phyloP scores from a whole-genome alignment of 2,797 vertebrate genomes.

The Valencia hispanica region DNA sequence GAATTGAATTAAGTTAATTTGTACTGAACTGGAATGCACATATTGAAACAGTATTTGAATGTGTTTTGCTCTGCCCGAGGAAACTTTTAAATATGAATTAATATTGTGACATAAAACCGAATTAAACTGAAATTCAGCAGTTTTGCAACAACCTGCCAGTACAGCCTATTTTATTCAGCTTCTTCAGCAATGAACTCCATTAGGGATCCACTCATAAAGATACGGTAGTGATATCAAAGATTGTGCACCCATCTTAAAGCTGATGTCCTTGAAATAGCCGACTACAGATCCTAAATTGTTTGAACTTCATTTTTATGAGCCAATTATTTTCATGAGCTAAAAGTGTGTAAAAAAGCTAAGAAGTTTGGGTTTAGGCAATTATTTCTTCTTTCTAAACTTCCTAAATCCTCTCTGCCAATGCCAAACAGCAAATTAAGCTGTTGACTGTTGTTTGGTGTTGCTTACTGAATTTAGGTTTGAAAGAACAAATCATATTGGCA shows the following conservation, averaged over 20 bases:
- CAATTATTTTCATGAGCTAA: not conserved
- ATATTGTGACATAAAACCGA: too few relatives aligned
- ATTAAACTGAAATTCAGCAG: too few relatives aligned
- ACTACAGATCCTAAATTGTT: not conserved
- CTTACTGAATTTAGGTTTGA: not conserved
- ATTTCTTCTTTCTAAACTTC: too few relatives aligned
- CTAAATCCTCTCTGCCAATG: not conserved
- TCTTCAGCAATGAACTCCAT: not conserved
- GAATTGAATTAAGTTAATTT: not conserved
- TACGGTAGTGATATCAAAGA: not conserved
- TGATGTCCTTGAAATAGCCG: not conserved
- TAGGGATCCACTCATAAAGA: not conserved
- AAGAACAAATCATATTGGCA: too few relatives aligned
- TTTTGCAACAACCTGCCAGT: not conserved
- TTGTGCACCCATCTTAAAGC: not conserved
- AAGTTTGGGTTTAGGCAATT: too few relatives aligned
- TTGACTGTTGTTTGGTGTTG: not conserved
- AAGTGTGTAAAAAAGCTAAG: not conserved
- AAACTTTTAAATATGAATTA: too few relatives aligned
- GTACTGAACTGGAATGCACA: not conserved
- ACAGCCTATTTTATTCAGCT: not conserved
- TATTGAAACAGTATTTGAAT: not conserved
- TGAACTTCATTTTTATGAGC: not conserved
- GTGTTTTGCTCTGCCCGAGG: not conserved
- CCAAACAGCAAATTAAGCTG: not conserved